A percentile compares a stretch with the other conserved stretches of the same genome.
Conservation (phyloP, 2,113 vertebrate genomes). For the Calonectris borealis region DNA sequence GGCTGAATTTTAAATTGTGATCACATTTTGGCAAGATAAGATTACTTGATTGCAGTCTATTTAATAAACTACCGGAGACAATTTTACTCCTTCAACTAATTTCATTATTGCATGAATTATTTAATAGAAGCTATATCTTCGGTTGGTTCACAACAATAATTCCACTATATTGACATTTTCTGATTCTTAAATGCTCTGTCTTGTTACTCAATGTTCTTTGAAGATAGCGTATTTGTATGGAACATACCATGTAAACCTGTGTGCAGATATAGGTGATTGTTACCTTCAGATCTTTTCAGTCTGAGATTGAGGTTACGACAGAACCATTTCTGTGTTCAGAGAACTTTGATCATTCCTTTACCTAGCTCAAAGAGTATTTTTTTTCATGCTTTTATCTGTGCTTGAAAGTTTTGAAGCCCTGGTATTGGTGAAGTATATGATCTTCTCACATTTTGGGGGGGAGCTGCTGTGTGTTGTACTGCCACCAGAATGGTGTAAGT, state of each 20-base stretch:
- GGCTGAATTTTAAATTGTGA: background rate
- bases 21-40: constrained; percentile 3
- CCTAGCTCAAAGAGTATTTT: constrained; percentile 6
- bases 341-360: constrained; percentile 58
- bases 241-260: background rate
- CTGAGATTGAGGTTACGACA: constrained; percentile 30
- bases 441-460: background rate
- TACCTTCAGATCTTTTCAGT: constrained; percentile 45
- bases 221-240: background rate
- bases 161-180: background rate
- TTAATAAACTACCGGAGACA: background rate
- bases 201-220: constrained; percentile 6
- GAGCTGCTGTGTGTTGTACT: background rate
- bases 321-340: constrained; percentile 12
- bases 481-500: background rate
- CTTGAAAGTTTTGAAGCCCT: constrained; percentile 14
- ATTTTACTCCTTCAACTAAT: background rate
- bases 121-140: background rate
- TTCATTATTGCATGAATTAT: constrained; percentile 20
- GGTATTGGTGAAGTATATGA: background rate
- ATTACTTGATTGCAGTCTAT: background rate
- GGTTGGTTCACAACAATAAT: background rate
- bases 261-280: background rate
- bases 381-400: constrained; percentile 20
- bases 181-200: background rate